Evolutionary conservation across 2,113 vertebrate genomes (phyloP).

Genomic region (Chauna torquata): DNA sequence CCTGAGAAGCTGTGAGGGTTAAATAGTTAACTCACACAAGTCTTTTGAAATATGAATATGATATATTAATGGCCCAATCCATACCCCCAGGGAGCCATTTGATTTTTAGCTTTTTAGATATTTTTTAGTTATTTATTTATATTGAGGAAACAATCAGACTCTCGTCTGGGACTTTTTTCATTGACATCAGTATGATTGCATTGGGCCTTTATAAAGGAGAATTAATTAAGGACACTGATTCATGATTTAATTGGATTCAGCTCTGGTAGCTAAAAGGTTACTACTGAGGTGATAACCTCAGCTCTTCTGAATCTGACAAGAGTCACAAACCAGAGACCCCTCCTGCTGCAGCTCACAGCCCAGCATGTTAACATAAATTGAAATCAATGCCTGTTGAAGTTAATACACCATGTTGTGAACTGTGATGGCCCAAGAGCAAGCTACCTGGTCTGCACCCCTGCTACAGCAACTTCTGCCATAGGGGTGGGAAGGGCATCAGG

Average conservation of each 20-base stretch:
- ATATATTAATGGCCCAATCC: not conserved
- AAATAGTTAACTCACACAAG: not conserved
- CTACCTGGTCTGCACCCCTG: not conserved
- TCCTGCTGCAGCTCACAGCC: constrained; percentile 11
- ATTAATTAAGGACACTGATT: constrained; percentile 32
- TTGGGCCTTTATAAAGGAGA: constrained; percentile 8
- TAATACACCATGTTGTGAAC: not conserved
- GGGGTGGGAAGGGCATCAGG: not conserved
- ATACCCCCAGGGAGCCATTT: not conserved
- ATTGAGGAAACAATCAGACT: constrained; percentile 35
- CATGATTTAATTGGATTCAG: constrained; percentile 20
- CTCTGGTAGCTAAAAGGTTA: constrained; percentile 32
- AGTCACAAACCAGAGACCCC: not conserved
- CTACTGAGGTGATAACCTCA: constrained; percentile 4
- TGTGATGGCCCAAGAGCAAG: not conserved
- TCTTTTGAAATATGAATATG: not conserved
- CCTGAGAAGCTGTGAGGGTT: not conserved
- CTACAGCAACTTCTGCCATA: not conserved
- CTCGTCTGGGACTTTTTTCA: not conserved
- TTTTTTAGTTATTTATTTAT: not conserved
- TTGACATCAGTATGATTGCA: constrained; percentile 1
- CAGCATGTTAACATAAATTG: not conserved
- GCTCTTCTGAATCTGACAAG: not conserved
- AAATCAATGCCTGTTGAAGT: constrained; percentile 18
- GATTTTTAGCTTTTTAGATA: not conserved